These are phyloP conservation scores for Microplitis deprimator DNA, from an alignment of 2,888 invertebrate species.

Conservation along the genomic window DNA sequence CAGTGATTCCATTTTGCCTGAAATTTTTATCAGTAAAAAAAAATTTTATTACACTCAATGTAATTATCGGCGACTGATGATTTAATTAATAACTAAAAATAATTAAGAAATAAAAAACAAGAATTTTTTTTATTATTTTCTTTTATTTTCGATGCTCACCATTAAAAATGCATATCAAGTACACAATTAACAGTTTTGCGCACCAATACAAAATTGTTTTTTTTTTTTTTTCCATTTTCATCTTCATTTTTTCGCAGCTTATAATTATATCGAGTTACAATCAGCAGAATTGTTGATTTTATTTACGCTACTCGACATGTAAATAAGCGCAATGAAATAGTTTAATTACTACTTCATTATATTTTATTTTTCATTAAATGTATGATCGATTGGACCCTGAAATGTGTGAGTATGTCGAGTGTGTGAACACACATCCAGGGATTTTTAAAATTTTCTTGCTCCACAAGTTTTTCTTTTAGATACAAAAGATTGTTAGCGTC, in stretches of 20 bases:
- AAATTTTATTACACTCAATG: too few relatives aligned
- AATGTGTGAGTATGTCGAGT: not conserved
- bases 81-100: too few relatives aligned
- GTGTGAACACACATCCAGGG: not conserved
- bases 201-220: slow-evolving; percentile 54
- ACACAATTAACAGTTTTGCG: slow-evolving; percentile 55
- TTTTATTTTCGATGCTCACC: slow-evolving; percentile 58
- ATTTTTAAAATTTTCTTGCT: slow-evolving; percentile 7
- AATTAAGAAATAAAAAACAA: slow-evolving; percentile 12
- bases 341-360: not conserved
- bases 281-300: not conserved
- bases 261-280: slow-evolving; percentile 5
- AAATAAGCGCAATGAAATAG: not conserved
- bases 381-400: not conserved
- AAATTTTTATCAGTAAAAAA: too few relatives aligned
- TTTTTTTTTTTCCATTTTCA: not conserved
- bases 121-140: slow-evolving; percentile 34
- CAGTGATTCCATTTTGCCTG: too few relatives aligned
- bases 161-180: slow-evolving; percentile 61
- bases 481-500: not conserved
- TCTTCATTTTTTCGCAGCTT: not conserved
- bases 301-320: not conserved
- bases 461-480: slow-evolving; percentile 11
- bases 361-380: slow-evolving; percentile 27
- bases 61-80: too few relatives aligned